These are phyloP conservation scores for Yasuhikotakia modesta DNA, from an alignment of 2,797 vertebrate genomes.

Conservation along the genomic window DNA sequence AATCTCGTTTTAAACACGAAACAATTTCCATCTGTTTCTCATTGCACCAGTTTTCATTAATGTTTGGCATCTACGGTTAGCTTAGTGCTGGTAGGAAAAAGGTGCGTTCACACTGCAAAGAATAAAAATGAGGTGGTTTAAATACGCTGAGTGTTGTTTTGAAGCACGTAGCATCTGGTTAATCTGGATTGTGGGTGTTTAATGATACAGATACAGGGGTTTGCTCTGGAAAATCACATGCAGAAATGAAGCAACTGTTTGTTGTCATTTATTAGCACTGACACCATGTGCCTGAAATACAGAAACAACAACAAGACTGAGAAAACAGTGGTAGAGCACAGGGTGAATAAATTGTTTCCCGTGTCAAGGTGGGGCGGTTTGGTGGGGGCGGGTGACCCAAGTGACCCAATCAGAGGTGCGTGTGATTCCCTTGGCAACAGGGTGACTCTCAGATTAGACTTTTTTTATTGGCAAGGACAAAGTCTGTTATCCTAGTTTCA, in stretches of 20 bases:
- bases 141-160: not conserved
- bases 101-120: not conserved
- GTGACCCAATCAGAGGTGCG: slow-evolving; percentile 2
- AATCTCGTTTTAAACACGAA: no score
- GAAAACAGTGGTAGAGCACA: not conserved
- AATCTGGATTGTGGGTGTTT: no score
- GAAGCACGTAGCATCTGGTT: not conserved
- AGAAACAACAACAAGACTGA: slow-evolving; percentile 2
- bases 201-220: not conserved
- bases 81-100: not conserved
- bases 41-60: not conserved
- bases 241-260: not conserved
- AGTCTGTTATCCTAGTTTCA: slow-evolving; percentile 4
- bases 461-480: not conserved
- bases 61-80: not conserved
- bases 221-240: not conserved
- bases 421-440: slow-evolving; percentile 21
- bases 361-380: not conserved
- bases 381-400: not conserved
- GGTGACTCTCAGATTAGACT: not conserved
- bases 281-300: slow-evolving; percentile 9
- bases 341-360: slow-evolving; percentile 30
- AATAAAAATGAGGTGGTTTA: no score
- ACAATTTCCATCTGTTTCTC: not conserved
- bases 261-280: not conserved